These are phyloP conservation scores for Rhyacophila brunnea DNA, from an alignment of 1,140 invertebrate species.

Conservation along the genomic window DNA sequence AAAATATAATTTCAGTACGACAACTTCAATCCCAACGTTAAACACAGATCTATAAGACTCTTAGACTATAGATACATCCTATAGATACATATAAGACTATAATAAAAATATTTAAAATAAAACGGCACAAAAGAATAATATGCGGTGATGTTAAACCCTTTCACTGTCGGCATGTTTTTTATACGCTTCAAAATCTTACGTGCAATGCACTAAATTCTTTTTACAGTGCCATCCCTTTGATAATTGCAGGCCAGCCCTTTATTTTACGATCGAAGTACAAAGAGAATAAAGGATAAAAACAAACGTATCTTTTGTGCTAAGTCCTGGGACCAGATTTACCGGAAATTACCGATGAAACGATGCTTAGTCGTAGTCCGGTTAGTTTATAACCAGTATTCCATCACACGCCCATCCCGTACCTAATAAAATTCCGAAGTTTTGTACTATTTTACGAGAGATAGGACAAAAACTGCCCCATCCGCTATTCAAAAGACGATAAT, in stretches of 20 bases:
- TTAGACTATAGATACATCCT: too few relatives aligned
- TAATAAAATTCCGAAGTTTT: neutral
- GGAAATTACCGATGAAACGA: conserved; percentile 27
- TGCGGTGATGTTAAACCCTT: too few relatives aligned
- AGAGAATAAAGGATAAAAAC: conserved; percentile 29
- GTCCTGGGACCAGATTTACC: conserved; percentile 30
- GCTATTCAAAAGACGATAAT: conserved; percentile 15
- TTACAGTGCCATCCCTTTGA: conserved; percentile 17
- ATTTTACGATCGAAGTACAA: conserved; percentile 21
- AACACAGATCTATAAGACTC: too few relatives aligned
- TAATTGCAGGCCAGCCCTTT: conserved; percentile 31
- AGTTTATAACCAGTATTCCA: neutral
- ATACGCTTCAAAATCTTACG: too few relatives aligned
- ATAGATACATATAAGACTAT: too few relatives aligned
- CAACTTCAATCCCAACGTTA: too few relatives aligned
- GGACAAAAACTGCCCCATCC: conserved; percentile 9
- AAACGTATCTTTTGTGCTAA: conserved; percentile 27
- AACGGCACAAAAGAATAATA: too few relatives aligned
- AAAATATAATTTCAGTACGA: too few relatives aligned
- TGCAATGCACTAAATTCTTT: neutral
- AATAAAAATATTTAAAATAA: too few relatives aligned
- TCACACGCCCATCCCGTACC: neutral
- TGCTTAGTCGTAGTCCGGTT: too few relatives aligned
- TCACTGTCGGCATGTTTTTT: too few relatives aligned
- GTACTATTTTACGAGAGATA: neutral